Percentiles rank a stretch among this genome's conserved stretches.
phyloP scores from a whole-genome alignment of 2,797 vertebrate genomes.

The Anabas testudineus region DNA sequence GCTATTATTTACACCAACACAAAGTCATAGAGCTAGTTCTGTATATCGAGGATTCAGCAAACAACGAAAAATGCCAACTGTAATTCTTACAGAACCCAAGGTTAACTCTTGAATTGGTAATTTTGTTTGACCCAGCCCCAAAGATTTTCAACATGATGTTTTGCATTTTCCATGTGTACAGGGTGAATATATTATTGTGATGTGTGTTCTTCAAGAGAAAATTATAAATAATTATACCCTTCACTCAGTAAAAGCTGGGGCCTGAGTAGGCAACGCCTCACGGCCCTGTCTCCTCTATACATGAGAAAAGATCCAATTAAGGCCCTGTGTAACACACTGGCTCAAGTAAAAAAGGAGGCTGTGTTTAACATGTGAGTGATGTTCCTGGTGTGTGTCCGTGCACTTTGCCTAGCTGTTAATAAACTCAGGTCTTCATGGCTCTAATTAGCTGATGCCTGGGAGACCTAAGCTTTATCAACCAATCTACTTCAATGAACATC shows the following conservation, averaged over 20 bases:
- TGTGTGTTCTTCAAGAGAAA: constrained; percentile 5
- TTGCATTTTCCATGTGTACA: neutral
- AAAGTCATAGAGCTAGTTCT: neutral
- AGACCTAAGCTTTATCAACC: constrained; percentile 58
- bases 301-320: constrained; percentile 58
- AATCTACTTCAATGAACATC: constrained; percentile 58
- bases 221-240: constrained; percentile 37
- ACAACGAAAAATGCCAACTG: neutral
- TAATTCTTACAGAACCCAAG: neutral
- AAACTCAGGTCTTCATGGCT: constrained; percentile 57
- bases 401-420: constrained; percentile 53
- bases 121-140: neutral
- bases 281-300: constrained; percentile 22
- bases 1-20: neutral
- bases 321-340: constrained; percentile 2
- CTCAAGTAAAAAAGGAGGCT: constrained; percentile 25
- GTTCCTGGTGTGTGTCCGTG: constrained; percentile 55
- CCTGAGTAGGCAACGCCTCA: constrained; percentile 2
- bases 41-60: neutral
- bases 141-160: neutral
- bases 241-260: constrained; percentile 10
- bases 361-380: constrained; percentile 52
- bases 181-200: neutral
- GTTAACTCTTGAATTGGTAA: neutral
- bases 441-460: constrained; percentile 63